These are phyloP conservation scores for Neogobius melanostomus DNA, from an alignment of 2,113 vertebrate species.

Conservation along the genomic window DNA sequence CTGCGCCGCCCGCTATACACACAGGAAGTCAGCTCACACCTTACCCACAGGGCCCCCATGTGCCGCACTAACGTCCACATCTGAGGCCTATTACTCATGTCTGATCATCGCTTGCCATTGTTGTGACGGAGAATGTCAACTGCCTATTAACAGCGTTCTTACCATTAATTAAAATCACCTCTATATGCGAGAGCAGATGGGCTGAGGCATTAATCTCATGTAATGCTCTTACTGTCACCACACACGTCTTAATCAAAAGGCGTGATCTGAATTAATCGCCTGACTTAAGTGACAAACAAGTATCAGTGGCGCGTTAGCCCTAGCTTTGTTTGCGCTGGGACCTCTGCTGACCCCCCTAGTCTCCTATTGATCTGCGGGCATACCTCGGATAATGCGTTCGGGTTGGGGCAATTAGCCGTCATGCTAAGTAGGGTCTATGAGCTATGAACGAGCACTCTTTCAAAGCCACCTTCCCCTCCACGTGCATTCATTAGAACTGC, in stretches of 20 bases:
- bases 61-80: conserved; percentile 20
- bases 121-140: conserved; percentile 37
- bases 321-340: conserved; percentile 49
- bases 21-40: conserved; percentile 14
- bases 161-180: conserved; percentile 76
- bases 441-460: not conserved
- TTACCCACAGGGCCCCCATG: conserved; percentile 29
- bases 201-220: conserved; percentile 61
- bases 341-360: conserved; percentile 55
- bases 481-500: conserved; percentile 21
- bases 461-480: conserved; percentile 10
- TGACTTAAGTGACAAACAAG: conserved; percentile 77
- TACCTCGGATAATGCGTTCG: conserved; percentile 22
- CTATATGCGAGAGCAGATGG: conserved; percentile 74
- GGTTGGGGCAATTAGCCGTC: not conserved
- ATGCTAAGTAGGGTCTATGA: not conserved
- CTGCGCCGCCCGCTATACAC: conserved; percentile 20
- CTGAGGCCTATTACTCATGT: conserved; percentile 44
- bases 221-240: conserved; percentile 77
- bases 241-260: conserved; percentile 73
- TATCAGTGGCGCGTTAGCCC: conserved; percentile 63
- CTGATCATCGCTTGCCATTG: conserved; percentile 36
- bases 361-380: conserved; percentile 38
- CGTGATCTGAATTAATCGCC: conserved; percentile 77
- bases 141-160: conserved; percentile 60